These are phyloP conservation scores for Scrobipalpa atriplicella DNA, from an alignment of 2,888 invertebrate genomes.

Conservation along the genomic window DNA sequence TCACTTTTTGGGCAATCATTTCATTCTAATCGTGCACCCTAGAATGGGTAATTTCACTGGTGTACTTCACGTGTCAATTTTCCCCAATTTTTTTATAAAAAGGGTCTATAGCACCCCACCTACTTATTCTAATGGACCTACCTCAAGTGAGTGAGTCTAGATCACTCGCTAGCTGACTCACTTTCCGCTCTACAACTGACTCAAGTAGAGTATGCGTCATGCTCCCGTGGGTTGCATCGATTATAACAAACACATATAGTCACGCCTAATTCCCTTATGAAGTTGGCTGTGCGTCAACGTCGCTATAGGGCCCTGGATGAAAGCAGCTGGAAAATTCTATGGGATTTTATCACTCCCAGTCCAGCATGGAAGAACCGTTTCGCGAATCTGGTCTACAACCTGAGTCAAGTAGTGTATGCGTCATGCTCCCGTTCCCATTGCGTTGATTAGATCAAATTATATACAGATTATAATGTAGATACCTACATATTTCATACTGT, in stretches of 20 bases:
- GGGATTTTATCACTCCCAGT: no score
- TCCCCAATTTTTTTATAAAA: background rate
- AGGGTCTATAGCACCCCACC: background rate
- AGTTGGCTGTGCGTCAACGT: no score
- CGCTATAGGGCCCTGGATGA: no score
- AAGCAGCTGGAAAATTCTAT: no score
- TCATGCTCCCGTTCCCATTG: constrained; percentile 14
- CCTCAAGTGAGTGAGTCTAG: background rate
- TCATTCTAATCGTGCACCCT: no score
- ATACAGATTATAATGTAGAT: no score
- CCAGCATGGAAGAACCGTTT: background rate
- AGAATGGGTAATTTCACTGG: no score
- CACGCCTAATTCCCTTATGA: no score
- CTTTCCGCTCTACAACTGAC: constrained; percentile 8
- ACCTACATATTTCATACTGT: no score
- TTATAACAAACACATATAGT: no score
- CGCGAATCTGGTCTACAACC: background rate
- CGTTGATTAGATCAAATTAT: constrained; percentile 2
- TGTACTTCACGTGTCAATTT: no score
- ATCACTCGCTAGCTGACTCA: background rate
- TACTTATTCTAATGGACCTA: background rate
- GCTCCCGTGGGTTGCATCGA: background rate
- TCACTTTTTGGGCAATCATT: no score
- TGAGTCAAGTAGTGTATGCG: constrained; percentile 11
- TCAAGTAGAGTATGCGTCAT: constrained; percentile 4